phyloP scores from a whole-genome alignment of 2,888 invertebrate genomes.

The Luperina nickerlii region DNA sequence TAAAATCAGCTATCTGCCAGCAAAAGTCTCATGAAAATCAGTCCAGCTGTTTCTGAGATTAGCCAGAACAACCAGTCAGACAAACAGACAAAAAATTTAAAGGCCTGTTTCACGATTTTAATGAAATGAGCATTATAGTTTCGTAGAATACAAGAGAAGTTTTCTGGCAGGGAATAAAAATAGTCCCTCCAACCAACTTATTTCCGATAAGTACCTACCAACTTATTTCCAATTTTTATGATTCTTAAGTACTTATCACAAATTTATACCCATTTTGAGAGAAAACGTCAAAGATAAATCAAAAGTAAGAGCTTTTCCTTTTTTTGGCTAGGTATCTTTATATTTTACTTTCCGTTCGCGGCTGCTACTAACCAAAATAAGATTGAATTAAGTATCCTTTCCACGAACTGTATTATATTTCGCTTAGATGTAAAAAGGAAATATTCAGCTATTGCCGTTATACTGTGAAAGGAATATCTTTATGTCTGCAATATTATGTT shows the following conservation, averaged over 20 bases:
- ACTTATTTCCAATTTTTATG: background rate
- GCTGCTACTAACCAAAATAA: conserved; percentile 18
- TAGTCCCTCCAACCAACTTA: background rate
- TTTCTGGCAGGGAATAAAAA: background rate
- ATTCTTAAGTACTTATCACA: background rate
- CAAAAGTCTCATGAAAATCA: too few species aligned
- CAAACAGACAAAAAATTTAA: too few species aligned
- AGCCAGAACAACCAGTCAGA: too few species aligned
- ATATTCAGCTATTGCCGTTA: background rate
- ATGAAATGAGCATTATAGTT: background rate
- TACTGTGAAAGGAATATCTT: conserved; percentile 5
- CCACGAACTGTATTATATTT: conserved; percentile 7
- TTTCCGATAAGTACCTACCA: background rate
- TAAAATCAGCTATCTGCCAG: too few species aligned
- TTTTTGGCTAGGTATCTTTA: background rate
- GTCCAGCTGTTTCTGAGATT: too few species aligned
- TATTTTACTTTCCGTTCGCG: background rate
- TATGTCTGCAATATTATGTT: background rate
- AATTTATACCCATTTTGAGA: background rate
- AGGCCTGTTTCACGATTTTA: background rate
- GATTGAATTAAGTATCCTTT: conserved; percentile 36
- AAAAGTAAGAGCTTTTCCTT: conserved; percentile 1
- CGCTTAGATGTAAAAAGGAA: conserved; percentile 12
- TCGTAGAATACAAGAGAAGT: background rate
- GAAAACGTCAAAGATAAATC: background rate